phyloP scores from a whole-genome alignment of 1,140 invertebrate genomes.

The Drosophila sulfurigaster region DNA sequence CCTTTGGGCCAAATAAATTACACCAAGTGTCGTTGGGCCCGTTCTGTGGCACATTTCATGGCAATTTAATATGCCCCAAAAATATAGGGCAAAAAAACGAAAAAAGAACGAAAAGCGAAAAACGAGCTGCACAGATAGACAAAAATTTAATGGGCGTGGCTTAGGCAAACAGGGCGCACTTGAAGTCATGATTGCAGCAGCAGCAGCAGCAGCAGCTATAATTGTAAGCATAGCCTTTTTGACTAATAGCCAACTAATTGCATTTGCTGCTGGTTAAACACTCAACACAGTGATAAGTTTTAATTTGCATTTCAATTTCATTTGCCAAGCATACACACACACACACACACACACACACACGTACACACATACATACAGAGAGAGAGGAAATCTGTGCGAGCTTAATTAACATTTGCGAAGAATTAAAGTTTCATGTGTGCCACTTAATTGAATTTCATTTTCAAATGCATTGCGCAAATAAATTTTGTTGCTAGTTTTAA shows the following conservation, averaged over 20 bases:
- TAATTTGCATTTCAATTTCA: constrained; percentile 59
- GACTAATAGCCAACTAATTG: constrained; percentile 43
- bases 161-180: neutral
- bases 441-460: constrained; percentile 70
- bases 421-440: constrained; percentile 56
- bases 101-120: neutral
- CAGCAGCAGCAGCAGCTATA: neutral
- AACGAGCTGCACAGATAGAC: constrained; percentile 1
- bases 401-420: constrained; percentile 61
- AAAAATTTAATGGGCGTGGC: constrained; percentile 35
- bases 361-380: no score
- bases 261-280: constrained; percentile 55
- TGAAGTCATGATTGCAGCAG: constrained; percentile 1
- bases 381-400: constrained; percentile 53
- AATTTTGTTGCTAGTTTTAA: constrained; percentile 72
- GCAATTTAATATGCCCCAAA: constrained; percentile 66
- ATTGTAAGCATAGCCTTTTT: constrained; percentile 8
- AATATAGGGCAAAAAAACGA: constrained; percentile 16
- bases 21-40: constrained; percentile 71
- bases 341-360: neutral
- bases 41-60: constrained; percentile 78
- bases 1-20: constrained; percentile 81
- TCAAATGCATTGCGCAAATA: constrained; percentile 73
- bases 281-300: constrained; percentile 63
- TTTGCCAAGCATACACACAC: neutral